phyloP scores from a whole-genome alignment of 2,113 vertebrate species.

The Arenaria interpres region DNA sequence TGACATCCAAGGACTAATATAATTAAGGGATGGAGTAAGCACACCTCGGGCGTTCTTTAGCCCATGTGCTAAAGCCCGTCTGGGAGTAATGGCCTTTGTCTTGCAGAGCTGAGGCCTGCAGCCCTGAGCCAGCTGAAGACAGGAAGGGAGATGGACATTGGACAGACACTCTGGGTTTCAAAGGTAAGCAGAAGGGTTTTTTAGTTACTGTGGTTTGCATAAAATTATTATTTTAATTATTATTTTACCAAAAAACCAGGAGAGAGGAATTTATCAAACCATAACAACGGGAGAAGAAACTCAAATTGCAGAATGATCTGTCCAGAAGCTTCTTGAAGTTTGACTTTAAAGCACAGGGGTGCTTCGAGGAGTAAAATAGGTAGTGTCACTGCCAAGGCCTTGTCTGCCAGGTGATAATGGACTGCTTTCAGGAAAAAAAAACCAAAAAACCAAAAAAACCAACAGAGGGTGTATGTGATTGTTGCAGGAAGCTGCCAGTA shows the following conservation, averaged over 20 bases:
- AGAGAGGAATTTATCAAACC: not conserved
- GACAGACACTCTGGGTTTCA: not conserved
- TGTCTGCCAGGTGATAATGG: not conserved
- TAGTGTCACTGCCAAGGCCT: not conserved
- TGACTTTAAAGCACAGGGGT: not conserved
- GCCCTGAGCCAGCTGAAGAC: not conserved
- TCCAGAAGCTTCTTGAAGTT: not conserved
- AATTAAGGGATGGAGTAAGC: not conserved
- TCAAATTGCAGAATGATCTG: not conserved
- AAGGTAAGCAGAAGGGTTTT: not conserved
- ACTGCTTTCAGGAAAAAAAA: not conserved
- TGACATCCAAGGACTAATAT: not conserved
- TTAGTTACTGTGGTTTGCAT: not conserved
- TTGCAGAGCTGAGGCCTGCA: conserved; percentile 20
- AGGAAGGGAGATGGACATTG: not conserved
- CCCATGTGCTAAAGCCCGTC: not conserved
- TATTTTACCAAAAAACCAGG: too few species aligned
- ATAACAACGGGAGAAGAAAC: not conserved
- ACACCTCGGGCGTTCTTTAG: not conserved
- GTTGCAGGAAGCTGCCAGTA: not conserved
- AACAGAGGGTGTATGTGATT: too few species aligned
- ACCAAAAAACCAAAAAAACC: too few species aligned
- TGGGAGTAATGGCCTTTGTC: not conserved
- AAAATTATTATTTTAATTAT: not conserved
- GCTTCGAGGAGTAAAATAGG: not conserved